phyloP scores from a whole-genome alignment of 1,140 invertebrate genomes.

The Battus philenor region DNA sequence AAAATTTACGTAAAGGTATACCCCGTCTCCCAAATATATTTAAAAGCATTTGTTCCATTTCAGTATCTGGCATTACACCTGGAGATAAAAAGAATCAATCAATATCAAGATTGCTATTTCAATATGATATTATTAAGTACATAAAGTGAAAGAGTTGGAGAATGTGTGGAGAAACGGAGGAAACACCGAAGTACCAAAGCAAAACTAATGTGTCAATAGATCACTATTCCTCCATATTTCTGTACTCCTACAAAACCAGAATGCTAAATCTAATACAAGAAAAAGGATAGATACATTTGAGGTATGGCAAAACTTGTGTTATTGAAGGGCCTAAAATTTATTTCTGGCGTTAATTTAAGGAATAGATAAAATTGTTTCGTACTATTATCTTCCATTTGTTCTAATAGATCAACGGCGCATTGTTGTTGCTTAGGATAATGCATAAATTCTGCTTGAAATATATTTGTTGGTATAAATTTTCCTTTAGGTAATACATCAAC shows the following conservation, averaged over 20 bases:
- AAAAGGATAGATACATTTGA: no score
- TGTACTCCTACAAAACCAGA: no score
- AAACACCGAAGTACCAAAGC: no score
- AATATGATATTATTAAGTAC: no score
- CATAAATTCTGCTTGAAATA: slow-evolving; percentile 90
- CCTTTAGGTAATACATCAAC: slow-evolving; percentile 95
- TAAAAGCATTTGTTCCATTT: slow-evolving; percentile 88
- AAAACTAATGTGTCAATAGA: no score
- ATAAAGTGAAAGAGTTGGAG: no score
- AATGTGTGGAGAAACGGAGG: not conserved
- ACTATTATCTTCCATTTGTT: slow-evolving; percentile 94
- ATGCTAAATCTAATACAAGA: no score
- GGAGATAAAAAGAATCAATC: slow-evolving; percentile 21
- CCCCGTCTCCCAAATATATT: slow-evolving; percentile 90
- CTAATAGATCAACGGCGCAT: slow-evolving; percentile 89
- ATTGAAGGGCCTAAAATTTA: no score
- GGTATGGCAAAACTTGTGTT: no score
- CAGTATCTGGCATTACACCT: slow-evolving; percentile 93
- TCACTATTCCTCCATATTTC: no score
- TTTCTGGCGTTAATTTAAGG: not conserved
- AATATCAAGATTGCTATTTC: no score
- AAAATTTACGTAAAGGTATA: slow-evolving; percentile 88
- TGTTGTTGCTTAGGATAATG: slow-evolving; percentile 97
- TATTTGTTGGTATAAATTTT: slow-evolving; percentile 88
- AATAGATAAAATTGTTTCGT: slow-evolving; percentile 25